A percentile compares a stretch with the other conserved stretches of the same genome.
These are phyloP conservation scores for Molorchus minor DNA, from an alignment of 2,888 invertebrate genomes.

Conservation along the genomic window DNA sequence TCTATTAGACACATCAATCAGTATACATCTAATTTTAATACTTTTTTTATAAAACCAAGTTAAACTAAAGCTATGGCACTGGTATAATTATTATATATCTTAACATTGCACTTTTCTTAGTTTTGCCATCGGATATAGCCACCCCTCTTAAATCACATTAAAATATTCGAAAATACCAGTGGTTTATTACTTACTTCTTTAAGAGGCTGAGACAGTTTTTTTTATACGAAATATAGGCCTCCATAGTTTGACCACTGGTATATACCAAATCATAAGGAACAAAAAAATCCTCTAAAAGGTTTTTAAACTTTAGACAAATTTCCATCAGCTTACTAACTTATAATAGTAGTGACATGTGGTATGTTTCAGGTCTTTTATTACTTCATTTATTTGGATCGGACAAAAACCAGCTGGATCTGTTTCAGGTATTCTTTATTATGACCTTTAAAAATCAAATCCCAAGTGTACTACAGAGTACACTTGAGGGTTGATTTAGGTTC, in stretches of 20 bases:
- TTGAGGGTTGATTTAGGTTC: too few relatives aligned
- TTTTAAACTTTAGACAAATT: too few relatives aligned
- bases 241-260: slow-evolving; percentile 2
- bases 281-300: too few relatives aligned
- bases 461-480: too few relatives aligned
- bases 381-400: too few relatives aligned
- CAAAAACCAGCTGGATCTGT: too few relatives aligned
- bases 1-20: slow-evolving; percentile 1
- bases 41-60: not conserved
- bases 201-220: too few relatives aligned
- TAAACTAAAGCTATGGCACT: slow-evolving; percentile 19
- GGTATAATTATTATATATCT: not conserved
- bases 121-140: slow-evolving; percentile 5
- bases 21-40: slow-evolving; percentile 4
- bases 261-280: not conserved
- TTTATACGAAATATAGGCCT: not conserved
- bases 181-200: slow-evolving; percentile 9
- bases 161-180: slow-evolving; percentile 12
- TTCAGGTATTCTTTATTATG: too few relatives aligned
- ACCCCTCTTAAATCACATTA: slow-evolving; percentile 4
- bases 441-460: too few relatives aligned
- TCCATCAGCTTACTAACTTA: too few relatives aligned
- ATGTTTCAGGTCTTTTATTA: too few relatives aligned
- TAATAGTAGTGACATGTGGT: too few relatives aligned
- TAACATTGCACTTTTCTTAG: slow-evolving; percentile 17